Evolutionary conservation across 1,140 invertebrate species (phyloP).

Genomic region (Meteorus sp.): DNA sequence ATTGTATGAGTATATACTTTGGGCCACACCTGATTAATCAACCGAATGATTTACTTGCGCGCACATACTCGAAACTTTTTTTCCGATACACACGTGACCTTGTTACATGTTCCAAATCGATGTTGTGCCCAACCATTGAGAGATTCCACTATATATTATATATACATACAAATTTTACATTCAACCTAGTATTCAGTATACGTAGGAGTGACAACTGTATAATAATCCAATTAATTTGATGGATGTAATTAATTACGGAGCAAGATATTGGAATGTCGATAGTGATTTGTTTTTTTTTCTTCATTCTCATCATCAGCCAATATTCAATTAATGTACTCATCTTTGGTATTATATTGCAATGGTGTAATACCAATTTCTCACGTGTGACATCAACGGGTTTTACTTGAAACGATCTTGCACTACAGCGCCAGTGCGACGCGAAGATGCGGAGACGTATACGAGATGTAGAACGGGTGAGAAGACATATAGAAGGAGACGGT

Average conservation of each 20-base stretch:
- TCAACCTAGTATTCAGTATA: too few species aligned
- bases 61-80: neutral
- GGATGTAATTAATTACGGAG: too few species aligned
- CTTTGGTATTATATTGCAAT: too few species aligned
- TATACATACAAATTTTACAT: neutral
- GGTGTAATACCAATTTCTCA: too few species aligned
- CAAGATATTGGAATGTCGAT: neutral
- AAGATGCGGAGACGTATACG: constrained; percentile 36
- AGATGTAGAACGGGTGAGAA: constrained; percentile 46
- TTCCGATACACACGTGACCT: too few species aligned
- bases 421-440: constrained; percentile 22
- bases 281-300: neutral
- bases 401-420: constrained; percentile 6
- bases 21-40: constrained; percentile 19
- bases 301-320: neutral
- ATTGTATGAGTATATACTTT: neutral
- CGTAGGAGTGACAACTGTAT: too few species aligned
- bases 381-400: constrained; percentile 21
- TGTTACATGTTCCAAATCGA: neutral
- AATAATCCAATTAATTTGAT: too few species aligned
- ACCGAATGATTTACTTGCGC: neutral
- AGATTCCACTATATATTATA: too few species aligned
- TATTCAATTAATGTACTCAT: too few species aligned
- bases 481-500: constrained; percentile 59
- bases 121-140: neutral